phyloP scores from a whole-genome alignment of 2,113 vertebrate genomes.

The Anoura caudifer region DNA sequence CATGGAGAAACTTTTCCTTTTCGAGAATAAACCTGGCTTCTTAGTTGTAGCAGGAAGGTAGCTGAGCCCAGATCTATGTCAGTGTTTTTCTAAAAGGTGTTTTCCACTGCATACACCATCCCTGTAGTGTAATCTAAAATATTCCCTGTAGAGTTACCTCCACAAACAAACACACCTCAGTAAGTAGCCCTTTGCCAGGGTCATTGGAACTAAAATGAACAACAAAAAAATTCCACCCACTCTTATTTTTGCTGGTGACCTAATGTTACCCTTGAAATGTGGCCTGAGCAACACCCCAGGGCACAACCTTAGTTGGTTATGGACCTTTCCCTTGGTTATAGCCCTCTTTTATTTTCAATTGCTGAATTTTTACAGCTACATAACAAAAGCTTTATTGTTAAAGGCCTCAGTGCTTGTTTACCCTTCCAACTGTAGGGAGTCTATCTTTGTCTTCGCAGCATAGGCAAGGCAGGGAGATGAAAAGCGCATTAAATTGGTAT shows the following conservation, averaged over 20 bases:
- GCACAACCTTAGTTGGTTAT: slow-evolving; percentile 63
- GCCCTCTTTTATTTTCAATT: slow-evolving; percentile 74
- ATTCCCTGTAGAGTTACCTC: slow-evolving; percentile 76
- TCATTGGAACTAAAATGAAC: slow-evolving; percentile 78
- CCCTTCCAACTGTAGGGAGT: slow-evolving; percentile 3
- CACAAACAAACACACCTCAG: slow-evolving; percentile 79
- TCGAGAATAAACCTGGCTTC: slow-evolving; percentile 24
- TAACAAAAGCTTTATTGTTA: slow-evolving; percentile 69
- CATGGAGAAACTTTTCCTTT: slow-evolving; percentile 33
- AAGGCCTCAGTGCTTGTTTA: slow-evolving; percentile 62
- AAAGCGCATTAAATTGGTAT: slow-evolving; percentile 53
- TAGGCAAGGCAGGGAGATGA: not conserved
- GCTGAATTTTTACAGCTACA: slow-evolving; percentile 63
- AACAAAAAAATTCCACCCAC: slow-evolving; percentile 57
- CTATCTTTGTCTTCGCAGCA: not conserved
- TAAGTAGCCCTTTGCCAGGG: slow-evolving; percentile 78
- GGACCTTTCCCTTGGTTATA: slow-evolving; percentile 69
- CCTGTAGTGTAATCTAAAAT: slow-evolving; percentile 74
- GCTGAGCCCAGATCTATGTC: slow-evolving; percentile 20
- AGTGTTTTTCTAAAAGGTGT: slow-evolving; percentile 71
- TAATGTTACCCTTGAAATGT: slow-evolving; percentile 77
- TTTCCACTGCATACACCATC: slow-evolving; percentile 71
- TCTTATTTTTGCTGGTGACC: slow-evolving; percentile 77
- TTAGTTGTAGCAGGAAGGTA: slow-evolving; percentile 22
- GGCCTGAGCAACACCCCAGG: slow-evolving; percentile 66